phyloP scores from a whole-genome alignment of 2,797 vertebrate species.

The Halcyon leucocephala region DNA sequence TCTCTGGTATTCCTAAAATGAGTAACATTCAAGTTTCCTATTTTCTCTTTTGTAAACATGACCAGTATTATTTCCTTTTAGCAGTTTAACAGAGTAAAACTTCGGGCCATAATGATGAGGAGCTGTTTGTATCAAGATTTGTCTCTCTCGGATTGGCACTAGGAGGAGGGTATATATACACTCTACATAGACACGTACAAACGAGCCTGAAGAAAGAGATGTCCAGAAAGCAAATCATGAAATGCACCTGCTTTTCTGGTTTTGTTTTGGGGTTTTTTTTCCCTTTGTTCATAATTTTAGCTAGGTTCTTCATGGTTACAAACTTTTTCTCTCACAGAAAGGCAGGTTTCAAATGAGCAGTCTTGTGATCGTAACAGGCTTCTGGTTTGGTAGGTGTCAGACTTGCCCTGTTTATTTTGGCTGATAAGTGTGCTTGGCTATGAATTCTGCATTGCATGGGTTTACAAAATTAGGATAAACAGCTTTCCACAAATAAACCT shows the following conservation, averaged over 20 bases:
- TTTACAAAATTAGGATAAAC: neutral
- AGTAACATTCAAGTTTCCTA: neutral
- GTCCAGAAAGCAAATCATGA: neutral
- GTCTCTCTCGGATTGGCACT: neutral
- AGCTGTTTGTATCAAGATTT: neutral
- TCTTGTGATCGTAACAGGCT: neutral
- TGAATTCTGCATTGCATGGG: neutral
- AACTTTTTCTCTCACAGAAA: neutral
- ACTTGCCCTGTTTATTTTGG: conserved; percentile 16
- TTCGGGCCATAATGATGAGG: neutral
- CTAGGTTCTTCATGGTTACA: neutral
- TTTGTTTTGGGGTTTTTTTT: neutral
- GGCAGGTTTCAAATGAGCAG: neutral
- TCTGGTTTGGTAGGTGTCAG: neutral
- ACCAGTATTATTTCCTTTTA: neutral
- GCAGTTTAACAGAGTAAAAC: neutral
- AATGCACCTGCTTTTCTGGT: neutral
- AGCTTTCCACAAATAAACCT: neutral
- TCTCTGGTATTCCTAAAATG: neutral
- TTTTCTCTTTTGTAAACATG: neutral
- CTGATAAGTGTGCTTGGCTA: neutral
- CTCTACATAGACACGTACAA: neutral
- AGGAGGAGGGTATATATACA: neutral
- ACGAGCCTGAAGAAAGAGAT: neutral
- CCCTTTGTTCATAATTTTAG: neutral